Conservation (phyloP, 2,888 invertebrate species). For the Thecocarcelia acutangulata region DNA sequence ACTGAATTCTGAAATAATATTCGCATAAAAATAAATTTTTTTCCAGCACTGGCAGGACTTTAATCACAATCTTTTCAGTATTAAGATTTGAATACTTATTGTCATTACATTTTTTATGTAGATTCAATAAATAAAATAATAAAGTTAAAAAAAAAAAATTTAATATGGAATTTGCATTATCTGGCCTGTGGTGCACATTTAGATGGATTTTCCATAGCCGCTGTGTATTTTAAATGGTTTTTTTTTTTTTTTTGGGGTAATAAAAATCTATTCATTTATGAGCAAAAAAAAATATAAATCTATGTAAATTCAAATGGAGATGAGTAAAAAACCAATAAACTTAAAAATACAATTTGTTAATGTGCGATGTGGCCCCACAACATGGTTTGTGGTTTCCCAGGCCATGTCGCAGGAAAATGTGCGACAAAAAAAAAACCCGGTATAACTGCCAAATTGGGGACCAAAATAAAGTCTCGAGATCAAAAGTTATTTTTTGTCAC, state of each 20-base stretch:
- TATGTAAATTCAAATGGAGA: constrained; percentile 27
- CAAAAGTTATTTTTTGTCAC: constrained; percentile 36
- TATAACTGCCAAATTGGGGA: constrained; percentile 37
- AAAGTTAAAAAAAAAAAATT: too few species aligned
- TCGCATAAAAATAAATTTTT: too few species aligned
- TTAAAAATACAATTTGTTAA: constrained; percentile 13
- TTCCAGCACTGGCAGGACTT: too few species aligned
- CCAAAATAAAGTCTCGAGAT: constrained; percentile 30
- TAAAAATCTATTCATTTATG: constrained; percentile 34
- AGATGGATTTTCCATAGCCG: constrained; percentile 29
- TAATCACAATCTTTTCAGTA: too few species aligned
- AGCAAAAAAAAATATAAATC: constrained; percentile 35
- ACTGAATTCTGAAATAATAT: too few species aligned
- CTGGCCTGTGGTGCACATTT: constrained; percentile 37
- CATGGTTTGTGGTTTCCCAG: constrained; percentile 1
- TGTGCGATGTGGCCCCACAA: constrained; percentile 24
- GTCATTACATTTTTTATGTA: too few species aligned
- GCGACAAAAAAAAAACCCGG: constrained; percentile 41
- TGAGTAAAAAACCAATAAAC: constrained; percentile 36
- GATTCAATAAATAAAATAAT: too few species aligned
- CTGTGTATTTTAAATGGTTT: constrained; percentile 38
- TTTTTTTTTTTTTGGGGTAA: constrained; percentile 33
- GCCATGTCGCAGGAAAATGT: too few species aligned
- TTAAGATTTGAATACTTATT: too few species aligned
- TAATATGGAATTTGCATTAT: constrained; percentile 34